These are phyloP conservation scores for Chromoteleia sp. DNA, from an alignment of 2,888 invertebrate genomes.

Conservation along the genomic window DNA sequence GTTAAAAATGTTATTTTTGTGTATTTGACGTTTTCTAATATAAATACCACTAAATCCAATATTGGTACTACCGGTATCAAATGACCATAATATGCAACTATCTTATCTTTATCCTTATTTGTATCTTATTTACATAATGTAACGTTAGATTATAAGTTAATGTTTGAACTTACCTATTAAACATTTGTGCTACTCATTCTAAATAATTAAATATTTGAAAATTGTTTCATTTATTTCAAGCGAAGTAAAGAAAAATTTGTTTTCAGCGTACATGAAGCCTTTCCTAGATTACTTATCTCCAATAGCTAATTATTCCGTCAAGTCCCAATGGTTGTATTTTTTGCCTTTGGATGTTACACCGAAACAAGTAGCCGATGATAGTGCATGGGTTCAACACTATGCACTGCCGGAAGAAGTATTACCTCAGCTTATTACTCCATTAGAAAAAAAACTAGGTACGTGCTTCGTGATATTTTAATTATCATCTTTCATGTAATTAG, in stretches of 20 bases:
- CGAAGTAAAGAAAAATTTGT: too few species aligned
- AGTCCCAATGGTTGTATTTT: slow-evolving; percentile 95
- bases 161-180: too few species aligned
- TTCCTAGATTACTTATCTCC: slow-evolving; percentile 89
- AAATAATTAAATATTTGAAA: too few species aligned
- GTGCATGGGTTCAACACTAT: slow-evolving; percentile 86
- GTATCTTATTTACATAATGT: too few species aligned
- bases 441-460: slow-evolving; percentile 91
- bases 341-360: slow-evolving; percentile 91
- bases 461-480: slow-evolving; percentile 13
- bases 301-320: slow-evolving; percentile 92
- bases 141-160: too few species aligned
- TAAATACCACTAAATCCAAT: too few species aligned
- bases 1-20: neutral
- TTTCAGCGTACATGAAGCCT: slow-evolving; percentile 91
- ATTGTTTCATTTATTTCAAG: too few species aligned
- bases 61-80: too few species aligned
- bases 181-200: too few species aligned
- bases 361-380: slow-evolving; percentile 86
- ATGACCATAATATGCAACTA: too few species aligned
- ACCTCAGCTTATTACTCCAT: slow-evolving; percentile 92
- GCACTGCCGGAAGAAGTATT: slow-evolving; percentile 89
- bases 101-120: too few species aligned
- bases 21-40: too few species aligned
- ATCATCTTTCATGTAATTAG: slow-evolving; percentile 9